phyloP scores from a whole-genome alignment of 2,797 vertebrate species.

The Pampus argenteus region DNA sequence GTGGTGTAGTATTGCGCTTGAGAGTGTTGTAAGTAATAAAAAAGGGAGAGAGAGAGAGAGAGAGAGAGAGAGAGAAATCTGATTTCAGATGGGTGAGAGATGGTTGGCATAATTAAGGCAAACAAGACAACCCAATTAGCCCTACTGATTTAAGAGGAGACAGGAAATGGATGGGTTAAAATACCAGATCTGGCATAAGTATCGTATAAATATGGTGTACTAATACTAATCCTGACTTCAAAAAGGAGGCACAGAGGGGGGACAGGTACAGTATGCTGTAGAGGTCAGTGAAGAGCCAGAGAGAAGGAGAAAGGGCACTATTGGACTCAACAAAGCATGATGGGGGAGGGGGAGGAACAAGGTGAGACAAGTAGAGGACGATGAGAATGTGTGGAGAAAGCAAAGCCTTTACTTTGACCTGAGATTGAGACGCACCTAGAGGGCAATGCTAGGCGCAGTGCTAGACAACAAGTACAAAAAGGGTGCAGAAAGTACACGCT shows the following conservation, averaged over 20 bases:
- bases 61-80: background rate
- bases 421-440: slow-evolving; percentile 83
- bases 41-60: background rate
- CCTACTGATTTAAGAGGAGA: slow-evolving; percentile 70
- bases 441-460: slow-evolving; percentile 77
- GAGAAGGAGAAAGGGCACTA: slow-evolving; percentile 29
- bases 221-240: slow-evolving; percentile 65
- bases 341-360: slow-evolving; percentile 5
- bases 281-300: slow-evolving; percentile 34
- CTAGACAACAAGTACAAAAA: slow-evolving; percentile 79
- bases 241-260: slow-evolving; percentile 61
- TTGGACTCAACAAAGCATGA: slow-evolving; percentile 40
- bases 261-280: slow-evolving; percentile 29
- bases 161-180: slow-evolving; percentile 71
- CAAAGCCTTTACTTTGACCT: slow-evolving; percentile 86
- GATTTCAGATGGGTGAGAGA: slow-evolving; percentile 41
- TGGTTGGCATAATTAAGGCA: slow-evolving; percentile 76
- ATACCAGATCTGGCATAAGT: slow-evolving; percentile 63
- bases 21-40: slow-evolving; percentile 17
- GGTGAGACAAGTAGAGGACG: slow-evolving; percentile 56
- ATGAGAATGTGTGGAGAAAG: slow-evolving; percentile 79
- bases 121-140: slow-evolving; percentile 76
- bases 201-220: slow-evolving; percentile 44
- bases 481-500: slow-evolving; percentile 81
- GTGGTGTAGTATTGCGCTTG: slow-evolving; percentile 48